Evolutionary conservation across 1,140 invertebrate species (phyloP), one percentile per base, ranked within the genome.

Genomic region (Archegozetes longisetosus): DNA sequence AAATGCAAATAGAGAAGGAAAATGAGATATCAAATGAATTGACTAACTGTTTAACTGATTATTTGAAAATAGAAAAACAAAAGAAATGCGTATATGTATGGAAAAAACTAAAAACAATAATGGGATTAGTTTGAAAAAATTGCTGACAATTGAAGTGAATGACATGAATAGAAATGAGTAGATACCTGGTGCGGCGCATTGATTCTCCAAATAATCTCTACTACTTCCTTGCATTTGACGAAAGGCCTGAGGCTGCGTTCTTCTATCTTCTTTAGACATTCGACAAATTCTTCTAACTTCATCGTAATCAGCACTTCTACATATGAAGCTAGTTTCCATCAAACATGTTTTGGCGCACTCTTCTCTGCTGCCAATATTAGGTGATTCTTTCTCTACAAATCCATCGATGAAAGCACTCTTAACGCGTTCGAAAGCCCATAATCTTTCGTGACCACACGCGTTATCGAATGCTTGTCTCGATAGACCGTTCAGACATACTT

Each of bases 191-290:
- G 65, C 59, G 3, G 65, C 73, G 62, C 77, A 79, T 64, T 77
- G 75, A 63, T 78, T 78, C 65, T 79, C 77, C 20, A 79, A 65
- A 59, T 78, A 79, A 61, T 78, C 74, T 4, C 75, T 66, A 6
- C 66, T 66, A 3, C 68, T 69, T 17, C 70, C 73, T 14, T 69
- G 67, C 12, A 69, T 63, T 51, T 71, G 59, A 58, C 71, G 63
- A 61, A 78, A 78, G 1, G 75, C 74, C 26, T 71, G 71, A 3
- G 76, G 76, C 58, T 75, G 72, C 17, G 75, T 76, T 55, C 76
- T 65, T 13, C 75, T 67, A 63, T 76, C 75, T 59, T 78, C 75
- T 27, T 70, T 66, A 59, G 74, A 77, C 47, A 78, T 65, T 1
- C 71, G 66, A 63, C 77, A 79, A 2, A 71, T 60, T 55, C 71